These are phyloP conservation scores for Knipowitschia caucasica DNA, from an alignment of 2,797 vertebrate species.

Conservation along the genomic window DNA sequence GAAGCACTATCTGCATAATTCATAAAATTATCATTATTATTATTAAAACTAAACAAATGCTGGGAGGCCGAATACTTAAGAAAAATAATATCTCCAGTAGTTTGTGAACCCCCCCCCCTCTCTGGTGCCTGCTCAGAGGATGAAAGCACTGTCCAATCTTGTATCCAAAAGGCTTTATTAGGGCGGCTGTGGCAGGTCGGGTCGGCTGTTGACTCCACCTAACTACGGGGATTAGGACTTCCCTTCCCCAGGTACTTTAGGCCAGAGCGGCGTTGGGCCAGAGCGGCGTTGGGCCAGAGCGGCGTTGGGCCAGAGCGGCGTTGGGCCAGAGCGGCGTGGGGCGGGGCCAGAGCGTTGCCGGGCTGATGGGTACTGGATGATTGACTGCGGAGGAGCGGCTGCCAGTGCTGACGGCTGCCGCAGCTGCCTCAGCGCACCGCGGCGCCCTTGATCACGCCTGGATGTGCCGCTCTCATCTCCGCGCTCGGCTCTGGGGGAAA, in stretches of 20 bases:
- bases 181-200: constrained; percentile 83
- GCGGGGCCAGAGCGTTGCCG: constrained; percentile 54
- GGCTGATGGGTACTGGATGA: constrained; percentile 93
- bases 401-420: constrained; percentile 86
- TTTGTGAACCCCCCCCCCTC: background rate
- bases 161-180: constrained; percentile 85
- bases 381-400: constrained; percentile 89
- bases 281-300: too few relatives aligned
- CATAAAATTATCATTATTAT: too few relatives aligned
- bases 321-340: too few relatives aligned
- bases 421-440: constrained; percentile 86
- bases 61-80: too few relatives aligned
- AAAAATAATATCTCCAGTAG: too few relatives aligned
- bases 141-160: constrained; percentile 66
- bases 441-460: constrained; percentile 93
- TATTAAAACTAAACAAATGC: too few relatives aligned
- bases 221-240: constrained; percentile 97
- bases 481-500: constrained; percentile 86
- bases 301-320: too few relatives aligned
- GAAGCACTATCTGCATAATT: too few relatives aligned
- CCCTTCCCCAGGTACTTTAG: too few relatives aligned
- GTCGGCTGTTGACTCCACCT: constrained; percentile 89
- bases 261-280: too few relatives aligned
- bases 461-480: constrained; percentile 91
- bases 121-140: constrained; percentile 1